Conservation (phyloP, 2,888 invertebrate genomes). For the Rhagonycha lutea region DNA sequence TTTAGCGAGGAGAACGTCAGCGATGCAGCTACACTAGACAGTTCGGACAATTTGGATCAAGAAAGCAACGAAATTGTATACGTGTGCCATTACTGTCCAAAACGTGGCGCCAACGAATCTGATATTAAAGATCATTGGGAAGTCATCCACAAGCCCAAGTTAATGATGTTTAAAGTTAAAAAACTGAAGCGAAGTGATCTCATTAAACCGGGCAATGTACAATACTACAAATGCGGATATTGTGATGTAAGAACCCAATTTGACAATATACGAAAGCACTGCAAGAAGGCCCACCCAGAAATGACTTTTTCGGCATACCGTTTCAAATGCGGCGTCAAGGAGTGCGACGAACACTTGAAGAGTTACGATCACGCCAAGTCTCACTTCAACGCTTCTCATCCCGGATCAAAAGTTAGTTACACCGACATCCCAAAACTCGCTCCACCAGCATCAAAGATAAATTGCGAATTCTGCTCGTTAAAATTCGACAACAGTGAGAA, state of each 20-base stretch:
- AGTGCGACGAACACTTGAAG: slow-evolving; percentile 40
- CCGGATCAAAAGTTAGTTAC: slow-evolving; percentile 40
- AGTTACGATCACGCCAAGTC: slow-evolving; percentile 35
- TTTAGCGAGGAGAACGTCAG: neutral
- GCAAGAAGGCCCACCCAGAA: slow-evolving; percentile 46
- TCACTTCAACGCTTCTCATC: slow-evolving; percentile 43
- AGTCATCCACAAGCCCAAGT: slow-evolving; percentile 30
- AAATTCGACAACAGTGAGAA: slow-evolving; percentile 45
- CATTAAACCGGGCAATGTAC: neutral
- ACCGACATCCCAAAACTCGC: slow-evolving; percentile 46
- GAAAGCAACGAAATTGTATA: slow-evolving; percentile 12
- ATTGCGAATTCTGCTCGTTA: slow-evolving; percentile 12
- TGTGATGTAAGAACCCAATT: slow-evolving; percentile 47
- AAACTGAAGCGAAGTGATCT: slow-evolving; percentile 1
- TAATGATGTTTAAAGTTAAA: slow-evolving; percentile 19
- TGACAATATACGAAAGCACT: slow-evolving; percentile 48
- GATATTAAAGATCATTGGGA: slow-evolving; percentile 36
- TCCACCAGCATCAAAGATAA: slow-evolving; percentile 28
- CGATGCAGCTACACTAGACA: neutral
- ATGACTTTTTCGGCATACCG: slow-evolving; percentile 36
- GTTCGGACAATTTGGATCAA: neutral
- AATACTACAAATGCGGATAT: slow-evolving; percentile 38
- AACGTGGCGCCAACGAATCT: slow-evolving; percentile 28
- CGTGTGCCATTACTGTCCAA: slow-evolving; percentile 38
- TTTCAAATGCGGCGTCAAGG: slow-evolving; percentile 39